Conservation (phyloP, 2,113 vertebrate species). For the Neogale vison region DNA sequence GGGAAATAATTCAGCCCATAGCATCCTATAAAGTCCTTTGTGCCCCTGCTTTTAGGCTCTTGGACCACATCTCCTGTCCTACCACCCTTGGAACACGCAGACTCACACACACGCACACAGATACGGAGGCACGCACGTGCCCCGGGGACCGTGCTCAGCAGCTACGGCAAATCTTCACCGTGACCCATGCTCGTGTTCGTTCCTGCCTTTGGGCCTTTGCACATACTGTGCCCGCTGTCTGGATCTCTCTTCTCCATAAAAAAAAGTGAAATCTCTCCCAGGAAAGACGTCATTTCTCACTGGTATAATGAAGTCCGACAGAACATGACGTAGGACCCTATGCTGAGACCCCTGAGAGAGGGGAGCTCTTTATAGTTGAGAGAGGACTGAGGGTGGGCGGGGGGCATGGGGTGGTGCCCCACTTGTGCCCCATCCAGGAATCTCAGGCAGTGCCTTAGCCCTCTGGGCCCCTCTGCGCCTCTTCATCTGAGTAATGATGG, state of each 20-base stretch:
- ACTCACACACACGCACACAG: too few species aligned
- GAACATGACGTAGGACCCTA: not conserved
- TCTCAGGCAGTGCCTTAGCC: not conserved
- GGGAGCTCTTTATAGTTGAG: not conserved
- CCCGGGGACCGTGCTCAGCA: not conserved
- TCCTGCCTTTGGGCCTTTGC: not conserved
- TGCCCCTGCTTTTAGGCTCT: not conserved
- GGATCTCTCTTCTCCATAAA: not conserved
- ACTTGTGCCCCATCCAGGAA: not conserved
- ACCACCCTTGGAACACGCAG: not conserved
- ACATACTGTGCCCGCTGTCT: not conserved
- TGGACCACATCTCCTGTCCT: not conserved
- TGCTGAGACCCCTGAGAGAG: not conserved
- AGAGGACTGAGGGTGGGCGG: not conserved
- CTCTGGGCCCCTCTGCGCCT: not conserved
- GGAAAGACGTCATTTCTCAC: not conserved
- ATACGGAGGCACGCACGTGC: rapidly evolving
- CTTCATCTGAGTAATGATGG: not conserved
- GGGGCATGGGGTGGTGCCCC: not conserved
- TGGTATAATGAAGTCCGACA: not conserved
- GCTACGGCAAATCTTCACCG: not conserved
- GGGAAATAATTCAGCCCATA: not conserved
- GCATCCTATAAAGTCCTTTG: not conserved
- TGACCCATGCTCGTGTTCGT: not conserved
- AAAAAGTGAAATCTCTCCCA: not conserved